Percentiles rank a stretch among this genome's conserved stretches.
Evolutionary conservation across 1,140 invertebrate species (phyloP).

Genomic region (Pseudomyrmex flavicornis): DNA sequence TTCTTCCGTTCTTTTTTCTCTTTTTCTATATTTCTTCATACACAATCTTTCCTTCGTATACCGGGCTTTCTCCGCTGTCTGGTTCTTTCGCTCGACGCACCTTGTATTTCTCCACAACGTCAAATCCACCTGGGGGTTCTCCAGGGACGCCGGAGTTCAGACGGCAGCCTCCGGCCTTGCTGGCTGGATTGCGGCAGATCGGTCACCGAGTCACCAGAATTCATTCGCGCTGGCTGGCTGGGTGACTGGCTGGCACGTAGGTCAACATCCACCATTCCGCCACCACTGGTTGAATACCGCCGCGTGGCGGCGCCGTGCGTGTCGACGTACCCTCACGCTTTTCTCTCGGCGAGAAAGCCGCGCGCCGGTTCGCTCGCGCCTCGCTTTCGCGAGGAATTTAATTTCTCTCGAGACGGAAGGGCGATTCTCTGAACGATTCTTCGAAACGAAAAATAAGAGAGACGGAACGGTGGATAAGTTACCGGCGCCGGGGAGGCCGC

Average conservation of each 20-base stretch:
- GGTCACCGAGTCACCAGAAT: conserved; percentile 50
- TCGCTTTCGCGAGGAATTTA: neutral
- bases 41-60: conserved; percentile 6
- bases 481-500: neutral
- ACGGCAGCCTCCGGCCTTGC: conserved; percentile 19
- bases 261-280: conserved; percentile 64
- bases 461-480: neutral
- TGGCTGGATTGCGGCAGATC: conserved; percentile 11
- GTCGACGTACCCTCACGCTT: conserved; percentile 35
- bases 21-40: neutral
- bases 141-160: conserved; percentile 30
- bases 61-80: conserved; percentile 4
- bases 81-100: conserved; percentile 30
- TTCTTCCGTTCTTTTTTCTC: neutral
- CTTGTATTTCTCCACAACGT: conserved; percentile 22
- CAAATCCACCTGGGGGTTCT: conserved; percentile 35
- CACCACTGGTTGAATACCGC: conserved; percentile 67
- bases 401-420: conserved; percentile 62
- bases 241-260: conserved; percentile 41
- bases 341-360: conserved; percentile 20
- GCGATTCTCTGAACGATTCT: neutral
- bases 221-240: conserved; percentile 8
- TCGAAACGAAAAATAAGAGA: neutral
- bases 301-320: conserved; percentile 55
- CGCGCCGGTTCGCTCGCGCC: neutral